Conservation (phyloP, 2,888 invertebrate genomes). For the Drosophila meridiana region DNA sequence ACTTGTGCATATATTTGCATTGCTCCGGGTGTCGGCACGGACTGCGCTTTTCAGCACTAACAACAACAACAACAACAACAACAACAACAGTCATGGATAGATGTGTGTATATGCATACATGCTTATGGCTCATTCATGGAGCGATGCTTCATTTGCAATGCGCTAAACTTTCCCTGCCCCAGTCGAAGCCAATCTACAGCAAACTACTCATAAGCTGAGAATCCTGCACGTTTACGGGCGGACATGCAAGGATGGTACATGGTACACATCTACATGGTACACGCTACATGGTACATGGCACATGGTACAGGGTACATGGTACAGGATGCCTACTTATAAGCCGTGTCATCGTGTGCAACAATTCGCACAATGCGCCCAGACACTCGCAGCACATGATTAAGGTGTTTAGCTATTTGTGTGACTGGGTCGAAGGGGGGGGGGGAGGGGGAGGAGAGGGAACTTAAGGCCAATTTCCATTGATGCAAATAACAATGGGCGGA, state of each 20-base stretch:
- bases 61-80: neutral
- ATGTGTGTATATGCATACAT: neutral
- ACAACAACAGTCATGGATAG: neutral
- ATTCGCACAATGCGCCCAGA: neutral
- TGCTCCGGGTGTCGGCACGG: conserved; percentile 55
- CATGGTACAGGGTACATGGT: neutral
- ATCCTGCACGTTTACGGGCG: conserved; percentile 30
- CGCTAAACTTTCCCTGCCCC: conserved; percentile 50
- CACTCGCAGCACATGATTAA: neutral
- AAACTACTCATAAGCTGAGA: conserved; percentile 45
- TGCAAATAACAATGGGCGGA: neutral
- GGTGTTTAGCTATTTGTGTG: neutral
- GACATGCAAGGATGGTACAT: neutral
- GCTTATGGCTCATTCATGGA: conserved; percentile 24
- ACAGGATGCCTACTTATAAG: neutral
- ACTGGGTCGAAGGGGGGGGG: neutral
- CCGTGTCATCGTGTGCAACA: neutral
- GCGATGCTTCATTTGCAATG: conserved; percentile 56
- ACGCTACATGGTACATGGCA: neutral
- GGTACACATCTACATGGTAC: neutral
- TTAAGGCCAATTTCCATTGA: neutral
- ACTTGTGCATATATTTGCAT: conserved; percentile 73
- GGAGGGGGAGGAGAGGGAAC: neutral
- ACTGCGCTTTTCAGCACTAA: conserved; percentile 66
- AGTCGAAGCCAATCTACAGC: conserved; percentile 56